Conservation (phyloP, 2,888 invertebrate species). For the Formica aserva region DNA sequence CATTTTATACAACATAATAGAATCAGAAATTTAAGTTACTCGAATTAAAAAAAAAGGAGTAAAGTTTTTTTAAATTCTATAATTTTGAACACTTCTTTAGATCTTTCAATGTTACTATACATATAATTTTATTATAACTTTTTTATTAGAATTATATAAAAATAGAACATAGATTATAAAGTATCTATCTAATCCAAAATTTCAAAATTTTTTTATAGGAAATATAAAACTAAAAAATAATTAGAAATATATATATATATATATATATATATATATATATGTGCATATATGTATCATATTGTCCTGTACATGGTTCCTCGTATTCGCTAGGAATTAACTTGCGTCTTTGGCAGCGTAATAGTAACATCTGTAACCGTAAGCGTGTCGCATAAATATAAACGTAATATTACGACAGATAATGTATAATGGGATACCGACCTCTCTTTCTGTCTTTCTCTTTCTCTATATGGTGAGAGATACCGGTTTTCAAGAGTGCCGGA, state of each 20-base stretch:
- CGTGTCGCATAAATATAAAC: constrained; percentile 78
- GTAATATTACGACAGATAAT: constrained; percentile 75
- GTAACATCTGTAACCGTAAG: constrained; percentile 56
- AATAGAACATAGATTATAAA: background rate
- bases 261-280: constrained; percentile 2
- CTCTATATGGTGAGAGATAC: constrained; percentile 66
- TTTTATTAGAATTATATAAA: background rate
- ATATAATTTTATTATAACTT: background rate
- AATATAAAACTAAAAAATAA: background rate
- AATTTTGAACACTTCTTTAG: background rate
- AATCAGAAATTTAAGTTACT: background rate
- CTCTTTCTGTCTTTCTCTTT: background rate
- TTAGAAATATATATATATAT: background rate
- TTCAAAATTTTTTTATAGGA: background rate
- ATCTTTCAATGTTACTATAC: background rate
- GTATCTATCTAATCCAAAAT: background rate
- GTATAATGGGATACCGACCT: constrained; percentile 76
- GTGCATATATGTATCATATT: background rate
- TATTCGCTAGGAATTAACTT: constrained; percentile 65
- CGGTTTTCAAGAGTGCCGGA: constrained; percentile 70
- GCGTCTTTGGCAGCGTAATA: constrained; percentile 8
- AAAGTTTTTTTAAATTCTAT: background rate
- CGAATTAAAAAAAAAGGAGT: background rate
- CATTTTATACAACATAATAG: background rate
- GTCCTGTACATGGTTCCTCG: background rate